phyloP scores from a whole-genome alignment of 1,140 invertebrate species.

The Drosophila lini region DNA sequence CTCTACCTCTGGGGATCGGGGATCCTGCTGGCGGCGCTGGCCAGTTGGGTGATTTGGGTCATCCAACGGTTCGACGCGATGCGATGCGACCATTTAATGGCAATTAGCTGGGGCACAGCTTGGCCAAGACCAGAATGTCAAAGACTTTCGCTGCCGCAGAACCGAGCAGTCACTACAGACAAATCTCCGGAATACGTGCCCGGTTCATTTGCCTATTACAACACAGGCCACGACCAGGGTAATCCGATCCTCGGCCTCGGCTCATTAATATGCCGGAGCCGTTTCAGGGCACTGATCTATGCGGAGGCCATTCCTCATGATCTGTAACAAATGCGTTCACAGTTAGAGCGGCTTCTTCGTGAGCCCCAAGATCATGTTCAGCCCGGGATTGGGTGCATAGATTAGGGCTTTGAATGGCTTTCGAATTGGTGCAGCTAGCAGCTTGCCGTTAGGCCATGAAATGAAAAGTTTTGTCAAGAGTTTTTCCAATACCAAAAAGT shows the following conservation, averaged over 20 bases:
- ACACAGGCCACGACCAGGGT: conserved; percentile 31
- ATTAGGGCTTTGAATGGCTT: conserved; percentile 63
- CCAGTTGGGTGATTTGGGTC: conserved; percentile 49
- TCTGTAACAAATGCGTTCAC: conserved; percentile 65
- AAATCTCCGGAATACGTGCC: conserved; percentile 66
- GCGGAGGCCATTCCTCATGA: conserved; percentile 47
- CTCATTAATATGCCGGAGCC: conserved; percentile 68
- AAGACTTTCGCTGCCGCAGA: conserved; percentile 39
- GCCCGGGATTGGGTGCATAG: conserved; percentile 51
- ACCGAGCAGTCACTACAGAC: conserved; percentile 29
- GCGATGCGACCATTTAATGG: conserved; percentile 49
- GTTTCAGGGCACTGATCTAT: conserved; percentile 42
- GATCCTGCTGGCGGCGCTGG: conserved; percentile 32
- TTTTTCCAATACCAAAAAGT: conserved; percentile 33
- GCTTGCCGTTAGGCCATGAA: conserved; percentile 64
- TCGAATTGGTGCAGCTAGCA: conserved; percentile 60
- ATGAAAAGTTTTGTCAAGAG: conserved; percentile 54
- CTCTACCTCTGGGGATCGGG: conserved; percentile 29
- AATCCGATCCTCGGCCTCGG: conserved; percentile 6
- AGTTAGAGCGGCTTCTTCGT: conserved; percentile 57
- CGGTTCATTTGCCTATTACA: conserved; percentile 39
- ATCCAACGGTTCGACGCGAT: conserved; percentile 43
- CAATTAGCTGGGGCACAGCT: conserved; percentile 40
- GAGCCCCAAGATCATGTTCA: conserved; percentile 61
- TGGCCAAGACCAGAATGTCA: conserved; percentile 38